Base-by-base conservation (phyloP, 2,113 vertebrate species). In the Caloenas nicobarica region DNA sequence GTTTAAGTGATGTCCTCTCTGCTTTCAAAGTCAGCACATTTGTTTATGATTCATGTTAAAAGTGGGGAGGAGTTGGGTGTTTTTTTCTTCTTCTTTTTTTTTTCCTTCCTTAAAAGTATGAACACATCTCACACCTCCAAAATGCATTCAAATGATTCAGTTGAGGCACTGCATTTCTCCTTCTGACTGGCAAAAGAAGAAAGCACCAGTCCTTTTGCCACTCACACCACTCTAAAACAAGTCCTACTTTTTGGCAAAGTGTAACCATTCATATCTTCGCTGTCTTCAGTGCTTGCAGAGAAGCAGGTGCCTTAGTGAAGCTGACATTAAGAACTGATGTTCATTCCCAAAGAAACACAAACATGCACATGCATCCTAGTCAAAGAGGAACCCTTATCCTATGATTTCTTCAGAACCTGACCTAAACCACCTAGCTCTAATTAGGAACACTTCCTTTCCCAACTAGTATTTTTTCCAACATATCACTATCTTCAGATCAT, bases 371-470 rank as follows among this genome's bases (percentile, higher is more conserved):
- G 3, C 33, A 91, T 83, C 60, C 68, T 19, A 64, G 87, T 88
- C 90, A 87, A 97, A 93, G 36, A 61, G 26, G 16, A 96, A 77
- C 77, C 11, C 89, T 95, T 95, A 94, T 78, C 26, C 74, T 79
- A 53, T 80, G 92, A 96, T 77, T 81, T 92, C 78, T 64, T 87
- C 79, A 81, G 81, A 95, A 84, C 65, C 86, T 34, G 53, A 88
- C 48, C 82, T 66, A 86, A 86, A 88, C 71, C 76, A 69, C 71
- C 97, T 93, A 96, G 33, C 7, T 92, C 79, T 97, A 97, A 97
- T 95, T 95, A 88, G 83, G 97, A 98, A 97, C 95, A 96, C 73
- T 93, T 96, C 81, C 29, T 84, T 68, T 60, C 64, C 77, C 71
- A 46, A 28, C 22, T 28, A 90, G 53, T 24, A 86, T 51, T 58